phyloP scores from a whole-genome alignment of 2,797 vertebrate genomes.

The Coreius guichenoti region DNA sequence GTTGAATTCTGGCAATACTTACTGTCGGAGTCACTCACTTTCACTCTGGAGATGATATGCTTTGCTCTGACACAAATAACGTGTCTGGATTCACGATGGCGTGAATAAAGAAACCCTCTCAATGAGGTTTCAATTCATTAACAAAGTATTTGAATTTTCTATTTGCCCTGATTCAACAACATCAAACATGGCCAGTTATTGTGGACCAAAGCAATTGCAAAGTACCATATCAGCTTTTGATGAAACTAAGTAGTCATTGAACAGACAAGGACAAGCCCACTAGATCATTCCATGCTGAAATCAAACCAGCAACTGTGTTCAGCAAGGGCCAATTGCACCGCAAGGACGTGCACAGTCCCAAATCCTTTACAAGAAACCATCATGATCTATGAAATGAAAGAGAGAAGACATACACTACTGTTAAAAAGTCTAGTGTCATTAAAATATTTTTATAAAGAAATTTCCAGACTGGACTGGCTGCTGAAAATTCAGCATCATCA shows the following conservation, averaged over 20 bases:
- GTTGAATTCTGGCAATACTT: constrained; percentile 50
- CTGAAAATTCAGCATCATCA: not conserved
- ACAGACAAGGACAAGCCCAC: constrained; percentile 10
- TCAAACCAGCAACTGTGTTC: not conserved
- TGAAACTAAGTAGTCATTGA: constrained; percentile 27
- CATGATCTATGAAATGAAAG: not conserved
- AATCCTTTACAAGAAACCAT: not conserved
- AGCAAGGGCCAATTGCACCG: not conserved
- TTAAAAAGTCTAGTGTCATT: not conserved
- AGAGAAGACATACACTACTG: not conserved
- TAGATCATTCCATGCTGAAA: not conserved
- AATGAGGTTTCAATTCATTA: constrained; percentile 52
- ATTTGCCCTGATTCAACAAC: not conserved
- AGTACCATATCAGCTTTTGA: constrained; percentile 25
- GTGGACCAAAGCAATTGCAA: constrained; percentile 4
- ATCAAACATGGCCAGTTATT: constrained; percentile 29
- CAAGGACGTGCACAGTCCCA: not conserved
- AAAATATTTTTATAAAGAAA: not conserved
- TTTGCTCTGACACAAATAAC: constrained; percentile 62
- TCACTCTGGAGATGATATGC: constrained; percentile 50
- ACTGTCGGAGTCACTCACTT: constrained; percentile 54
- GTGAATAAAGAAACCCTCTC: constrained; percentile 44
- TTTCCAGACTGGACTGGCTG: too few species aligned
- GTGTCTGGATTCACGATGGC: constrained; percentile 51
- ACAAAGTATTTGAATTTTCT: constrained; percentile 21